These are phyloP conservation scores for Bimastos eiseni DNA, from an alignment of 2,888 invertebrate species.

Conservation along the genomic window DNA sequence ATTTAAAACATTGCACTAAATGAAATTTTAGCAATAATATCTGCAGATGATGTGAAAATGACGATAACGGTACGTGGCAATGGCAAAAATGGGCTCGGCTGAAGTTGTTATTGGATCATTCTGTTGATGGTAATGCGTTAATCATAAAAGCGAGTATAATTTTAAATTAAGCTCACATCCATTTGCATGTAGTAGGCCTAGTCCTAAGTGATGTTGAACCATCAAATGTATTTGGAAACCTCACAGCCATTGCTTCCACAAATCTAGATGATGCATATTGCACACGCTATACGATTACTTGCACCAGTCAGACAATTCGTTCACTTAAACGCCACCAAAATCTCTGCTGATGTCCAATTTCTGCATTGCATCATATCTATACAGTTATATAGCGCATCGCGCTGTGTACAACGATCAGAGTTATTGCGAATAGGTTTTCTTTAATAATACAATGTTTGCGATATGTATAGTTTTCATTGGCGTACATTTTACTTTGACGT, in stretches of 20 bases:
- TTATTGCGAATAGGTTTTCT: too few relatives aligned
- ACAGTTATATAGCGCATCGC: too few relatives aligned
- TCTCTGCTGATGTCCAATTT: too few relatives aligned
- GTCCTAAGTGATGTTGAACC: too few relatives aligned
- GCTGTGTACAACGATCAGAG: too few relatives aligned
- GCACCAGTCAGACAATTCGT: too few relatives aligned
- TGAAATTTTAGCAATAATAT: not conserved
- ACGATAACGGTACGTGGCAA: not conserved
- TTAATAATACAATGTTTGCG: too few relatives aligned
- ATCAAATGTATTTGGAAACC: not conserved
- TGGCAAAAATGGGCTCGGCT: not conserved
- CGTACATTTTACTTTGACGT: not conserved
- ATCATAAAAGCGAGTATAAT: not conserved
- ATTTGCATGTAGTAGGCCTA: not conserved
- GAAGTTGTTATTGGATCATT: not conserved
- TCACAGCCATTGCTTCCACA: not conserved
- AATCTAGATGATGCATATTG: not conserved
- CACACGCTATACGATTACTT: too few relatives aligned
- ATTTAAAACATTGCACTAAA: not conserved
- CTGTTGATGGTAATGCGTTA: not conserved
- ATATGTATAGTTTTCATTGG: too few relatives aligned
- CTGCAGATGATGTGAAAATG: too few relatives aligned
- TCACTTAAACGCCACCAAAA: too few relatives aligned
- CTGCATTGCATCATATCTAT: too few relatives aligned
- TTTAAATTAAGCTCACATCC: not conserved